Conservation (phyloP, 2,797 vertebrate genomes). For the Tokudaia tokunoshimensis region DNA sequence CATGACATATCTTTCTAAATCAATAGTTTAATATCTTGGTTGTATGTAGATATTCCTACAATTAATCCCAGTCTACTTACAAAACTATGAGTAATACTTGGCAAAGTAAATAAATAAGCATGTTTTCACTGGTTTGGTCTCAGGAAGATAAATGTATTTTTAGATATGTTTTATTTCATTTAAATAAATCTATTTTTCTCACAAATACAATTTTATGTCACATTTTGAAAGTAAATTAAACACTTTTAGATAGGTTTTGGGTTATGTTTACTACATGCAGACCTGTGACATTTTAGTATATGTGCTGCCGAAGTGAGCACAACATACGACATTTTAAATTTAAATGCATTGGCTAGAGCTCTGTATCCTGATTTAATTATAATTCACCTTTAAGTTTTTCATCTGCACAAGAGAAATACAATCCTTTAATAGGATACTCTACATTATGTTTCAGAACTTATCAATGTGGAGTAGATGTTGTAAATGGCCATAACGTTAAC, state of each 20-base stretch:
- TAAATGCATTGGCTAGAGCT: constrained; percentile 55
- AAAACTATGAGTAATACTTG: constrained; percentile 72
- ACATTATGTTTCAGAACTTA: constrained; percentile 61
- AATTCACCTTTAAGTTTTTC: constrained; percentile 66
- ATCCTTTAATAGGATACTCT: constrained; percentile 53
- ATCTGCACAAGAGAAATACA: constrained; percentile 51
- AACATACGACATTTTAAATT: constrained; percentile 56
- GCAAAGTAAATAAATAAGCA: constrained; percentile 72
- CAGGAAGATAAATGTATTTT: constrained; percentile 70
- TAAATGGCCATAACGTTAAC: constrained; percentile 55
- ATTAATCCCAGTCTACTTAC: constrained; percentile 76
- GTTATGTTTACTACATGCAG: neutral
- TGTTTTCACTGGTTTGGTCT: constrained; percentile 72
- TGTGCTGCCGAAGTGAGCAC: too few relatives aligned
- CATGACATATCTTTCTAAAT: constrained; percentile 55
- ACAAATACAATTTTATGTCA: constrained; percentile 46
- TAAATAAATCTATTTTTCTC: constrained; percentile 47
- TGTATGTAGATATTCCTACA: constrained; percentile 63
- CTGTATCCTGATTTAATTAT: constrained; percentile 58
- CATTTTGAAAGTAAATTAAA: constrained; percentile 67
- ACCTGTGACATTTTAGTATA: constrained; percentile 46
- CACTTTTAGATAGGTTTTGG: constrained; percentile 49
- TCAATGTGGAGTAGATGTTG: constrained; percentile 64
- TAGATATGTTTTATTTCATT: constrained; percentile 68
- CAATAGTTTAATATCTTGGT: constrained; percentile 70